Base-by-base conservation (phyloP, 1,140 invertebrate species). In the Meloidogyne floridensis region DNA sequence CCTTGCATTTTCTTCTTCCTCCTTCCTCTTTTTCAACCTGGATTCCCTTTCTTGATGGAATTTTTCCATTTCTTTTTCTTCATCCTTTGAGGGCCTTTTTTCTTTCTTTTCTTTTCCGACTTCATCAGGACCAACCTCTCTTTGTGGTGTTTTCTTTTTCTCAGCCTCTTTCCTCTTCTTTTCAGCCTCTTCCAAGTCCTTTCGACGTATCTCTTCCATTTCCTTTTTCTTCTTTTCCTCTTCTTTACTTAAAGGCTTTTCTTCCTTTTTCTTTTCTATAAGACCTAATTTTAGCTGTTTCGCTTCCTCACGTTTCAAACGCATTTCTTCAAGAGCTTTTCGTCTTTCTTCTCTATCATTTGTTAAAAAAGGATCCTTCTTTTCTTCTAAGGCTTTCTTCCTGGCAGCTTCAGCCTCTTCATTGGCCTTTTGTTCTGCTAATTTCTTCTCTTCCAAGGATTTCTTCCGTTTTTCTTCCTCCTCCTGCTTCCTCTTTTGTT, bases 181-280 rank as follows among this genome's bases (percentile, higher is more conserved):
- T 32, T 82, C 81, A 15, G 59, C 80, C 15, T 81, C 77, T 11
- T 82, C 81, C 15, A 9, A 20, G 15, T 82, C 77, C 72, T 74
- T 53, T 53, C 18, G 84, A 2, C 54, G 15, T 13, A 82, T 80
- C 11, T 82, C 53, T 80, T 56, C 53, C 9, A 65, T 53, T 56
- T 79, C 65, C 47, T 47, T 82, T 71, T 71, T 79, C 53, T 70
- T 82, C 2, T 0, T 9, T 56, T 82, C 51, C 53, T 82, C 81
- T 82, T 82, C 71, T 0, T 83, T 51, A 47, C 11, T 65, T 13
- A 72, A 79, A 18, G 65, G 43, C 20, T 72, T 74, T 15, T 70
- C 43, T 54, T 83, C 69, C 32, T 71, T 83, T 72, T 72, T 81
- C 54, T 56, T 72, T 9, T 20, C n/a, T 71, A 32, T 11, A 47